Conservation (phyloP, 2,888 invertebrate species). For the Caenorhabditis uteleia region DNA sequence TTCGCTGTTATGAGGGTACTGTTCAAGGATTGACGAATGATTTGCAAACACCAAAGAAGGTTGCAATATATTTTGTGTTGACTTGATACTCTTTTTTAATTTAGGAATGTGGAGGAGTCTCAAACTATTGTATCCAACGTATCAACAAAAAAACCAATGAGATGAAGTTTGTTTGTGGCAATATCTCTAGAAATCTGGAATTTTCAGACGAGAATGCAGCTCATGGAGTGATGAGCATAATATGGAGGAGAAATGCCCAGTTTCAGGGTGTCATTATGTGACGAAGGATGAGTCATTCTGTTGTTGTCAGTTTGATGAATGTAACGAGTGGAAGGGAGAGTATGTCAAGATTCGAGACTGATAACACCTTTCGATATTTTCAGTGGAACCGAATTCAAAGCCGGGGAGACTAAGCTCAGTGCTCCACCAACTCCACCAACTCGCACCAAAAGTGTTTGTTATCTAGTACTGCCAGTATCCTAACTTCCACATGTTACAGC, state of each 20-base stretch:
- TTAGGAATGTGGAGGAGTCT: constrained; percentile 49
- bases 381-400: constrained; percentile 46
- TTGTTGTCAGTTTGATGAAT: constrained; percentile 51
- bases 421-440: constrained; percentile 24
- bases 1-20: constrained; percentile 47
- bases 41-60: constrained; percentile 35
- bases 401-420: constrained; percentile 34
- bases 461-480: no score
- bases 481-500: no score
- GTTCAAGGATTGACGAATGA: constrained; percentile 37
- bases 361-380: constrained; percentile 3
- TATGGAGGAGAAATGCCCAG: constrained; percentile 53
- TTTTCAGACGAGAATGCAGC: constrained; percentile 40
- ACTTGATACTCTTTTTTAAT: no score
- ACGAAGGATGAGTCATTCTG: constrained; percentile 40
- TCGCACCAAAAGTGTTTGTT: constrained; percentile 1
- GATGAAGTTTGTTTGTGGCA: constrained; percentile 28
- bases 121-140: constrained; percentile 47
- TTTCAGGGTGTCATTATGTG: constrained; percentile 49
- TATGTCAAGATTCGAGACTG: constrained; percentile 9
- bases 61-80: no score
- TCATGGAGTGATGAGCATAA: constrained; percentile 51
- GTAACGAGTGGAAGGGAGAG: constrained; percentile 54
- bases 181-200: neutral
- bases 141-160: constrained; percentile 43